Base-by-base conservation (phyloP, 2,113 vertebrate species). In the Lagopus leucura region DNA sequence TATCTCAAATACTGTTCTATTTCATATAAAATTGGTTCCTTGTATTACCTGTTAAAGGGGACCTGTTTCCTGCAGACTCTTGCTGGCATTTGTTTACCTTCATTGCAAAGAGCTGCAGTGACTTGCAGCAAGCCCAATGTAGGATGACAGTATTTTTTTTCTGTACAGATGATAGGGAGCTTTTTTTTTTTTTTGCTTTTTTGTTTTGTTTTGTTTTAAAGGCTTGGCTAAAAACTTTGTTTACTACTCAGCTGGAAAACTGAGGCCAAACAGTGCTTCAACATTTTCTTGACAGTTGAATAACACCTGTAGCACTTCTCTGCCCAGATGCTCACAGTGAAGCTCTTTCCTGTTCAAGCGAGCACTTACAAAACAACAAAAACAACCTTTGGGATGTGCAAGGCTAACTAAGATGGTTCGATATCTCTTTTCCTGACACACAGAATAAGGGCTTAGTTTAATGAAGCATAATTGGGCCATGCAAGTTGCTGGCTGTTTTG, bases 401-500 rank as follows among this genome's bases (percentile, higher is more conserved):
- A 75, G 69, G 20, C 45, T 40, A 27, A 61, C 45, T 40, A 20
- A 65, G 42, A 38, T 71, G 19, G 72, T 83, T 95, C 52, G 0
- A 30, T 94, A 64, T 90, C 72, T 74, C 38, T 92, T 71, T 91
- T 82, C 32, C 87, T 83, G 87, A 25, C 85, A 69, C 40, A 18
- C 40, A 42, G 76, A 91, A 15, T 73, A 65, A 45, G 76, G 79
- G 86, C 40, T 95, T 72, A 81, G 91, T 94, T 97, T 97, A 97
- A 96, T 95, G 96, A 96, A 91, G 80, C 94, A 93, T 96, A 94
- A 96, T 95, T 95, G 94, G 96, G 91, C 91, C 85, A 75, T 95
- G 82, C 85, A 89, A 93, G 40, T 90, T 94, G 86, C 60, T 88
- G 89, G 54, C 57, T 77, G 47, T 77, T 90, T 2, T 90, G 82